These are phyloP conservation scores for Clarias batrachus DNA, from an alignment of 2,113 vertebrate genomes.

Conservation along the genomic window DNA sequence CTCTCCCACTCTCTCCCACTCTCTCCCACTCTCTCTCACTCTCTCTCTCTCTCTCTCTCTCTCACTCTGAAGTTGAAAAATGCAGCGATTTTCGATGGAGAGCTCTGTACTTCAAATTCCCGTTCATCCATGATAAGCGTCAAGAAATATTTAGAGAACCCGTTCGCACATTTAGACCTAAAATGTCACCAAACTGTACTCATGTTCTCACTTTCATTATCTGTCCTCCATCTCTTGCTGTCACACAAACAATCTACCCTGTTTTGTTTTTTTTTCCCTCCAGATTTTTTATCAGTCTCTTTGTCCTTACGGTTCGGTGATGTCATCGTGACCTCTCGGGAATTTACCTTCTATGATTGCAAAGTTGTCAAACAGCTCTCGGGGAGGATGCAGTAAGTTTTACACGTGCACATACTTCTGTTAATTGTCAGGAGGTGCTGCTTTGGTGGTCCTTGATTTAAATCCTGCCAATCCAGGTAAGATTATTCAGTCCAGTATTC, in stretches of 20 bases:
- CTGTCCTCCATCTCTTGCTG: neutral
- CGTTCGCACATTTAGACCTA: neutral
- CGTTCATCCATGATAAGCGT: slow-evolving; percentile 36
- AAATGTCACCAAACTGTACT: neutral
- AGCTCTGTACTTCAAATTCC: slow-evolving; percentile 17
- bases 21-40: neutral
- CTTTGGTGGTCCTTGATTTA: neutral
- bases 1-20: neutral
- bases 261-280: slow-evolving; percentile 51
- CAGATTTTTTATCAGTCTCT: slow-evolving; percentile 85
- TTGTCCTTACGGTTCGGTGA: slow-evolving; percentile 83
- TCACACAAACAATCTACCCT: slow-evolving; percentile 4
- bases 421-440: neutral
- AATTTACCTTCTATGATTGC: slow-evolving; percentile 92
- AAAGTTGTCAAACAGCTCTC: slow-evolving; percentile 81
- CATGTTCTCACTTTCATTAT: neutral
- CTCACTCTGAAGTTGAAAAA: slow-evolving; percentile 43
- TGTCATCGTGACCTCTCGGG: slow-evolving; percentile 75
- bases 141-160: slow-evolving; percentile 47
- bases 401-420: neutral
- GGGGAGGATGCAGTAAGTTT: slow-evolving; percentile 86
- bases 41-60: neutral
- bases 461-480: neutral
- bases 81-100: slow-evolving; percentile 16
- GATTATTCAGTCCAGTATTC: neutral